Percentiles rank a stretch among this genome's conserved stretches.
Evolutionary conservation across 2,113 vertebrate species (phyloP).

Genomic region (Halcyon senegalensis): DNA sequence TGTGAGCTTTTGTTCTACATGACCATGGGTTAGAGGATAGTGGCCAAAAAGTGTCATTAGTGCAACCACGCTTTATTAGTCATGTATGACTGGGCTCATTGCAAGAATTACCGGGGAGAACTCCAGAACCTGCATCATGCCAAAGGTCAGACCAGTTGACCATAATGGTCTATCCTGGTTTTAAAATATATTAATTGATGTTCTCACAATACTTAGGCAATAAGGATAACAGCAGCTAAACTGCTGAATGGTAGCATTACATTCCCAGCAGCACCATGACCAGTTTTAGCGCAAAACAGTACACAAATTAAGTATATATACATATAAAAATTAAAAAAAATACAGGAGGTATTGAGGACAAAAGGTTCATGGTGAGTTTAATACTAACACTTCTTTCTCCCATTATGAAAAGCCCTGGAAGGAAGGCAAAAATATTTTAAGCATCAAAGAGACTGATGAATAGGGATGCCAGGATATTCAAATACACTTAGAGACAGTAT

Average conservation of each 20-base stretch:
- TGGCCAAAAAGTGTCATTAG: background rate
- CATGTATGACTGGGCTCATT: background rate
- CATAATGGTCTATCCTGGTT: background rate
- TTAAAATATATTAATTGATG: background rate
- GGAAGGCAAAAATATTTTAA: slow-evolving; percentile 75
- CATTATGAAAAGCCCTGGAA: slow-evolving; percentile 71
- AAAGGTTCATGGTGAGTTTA: slow-evolving; percentile 48
- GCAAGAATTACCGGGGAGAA: background rate
- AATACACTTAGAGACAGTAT: slow-evolving; percentile 74
- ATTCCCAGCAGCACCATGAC: background rate
- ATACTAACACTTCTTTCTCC: slow-evolving; percentile 43
- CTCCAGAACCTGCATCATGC: background rate
- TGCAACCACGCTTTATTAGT: background rate
- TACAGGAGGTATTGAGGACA: background rate
- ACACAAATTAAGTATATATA: slow-evolving; percentile 26
- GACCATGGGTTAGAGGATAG: background rate
- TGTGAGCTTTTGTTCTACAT: background rate
- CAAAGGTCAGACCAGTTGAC: background rate
- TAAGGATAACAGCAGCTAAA: background rate
- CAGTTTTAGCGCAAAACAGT: background rate
- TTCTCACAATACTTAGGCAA: background rate
- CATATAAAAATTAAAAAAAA: background rate
- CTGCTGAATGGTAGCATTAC: background rate
- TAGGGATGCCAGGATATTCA: slow-evolving; percentile 74
- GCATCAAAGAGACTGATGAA: slow-evolving; percentile 74